Evolutionary conservation across 2,888 invertebrate genomes (phyloP), one percentile per base, ranked within the genome.

Genomic region (Augiades crinisus): DNA sequence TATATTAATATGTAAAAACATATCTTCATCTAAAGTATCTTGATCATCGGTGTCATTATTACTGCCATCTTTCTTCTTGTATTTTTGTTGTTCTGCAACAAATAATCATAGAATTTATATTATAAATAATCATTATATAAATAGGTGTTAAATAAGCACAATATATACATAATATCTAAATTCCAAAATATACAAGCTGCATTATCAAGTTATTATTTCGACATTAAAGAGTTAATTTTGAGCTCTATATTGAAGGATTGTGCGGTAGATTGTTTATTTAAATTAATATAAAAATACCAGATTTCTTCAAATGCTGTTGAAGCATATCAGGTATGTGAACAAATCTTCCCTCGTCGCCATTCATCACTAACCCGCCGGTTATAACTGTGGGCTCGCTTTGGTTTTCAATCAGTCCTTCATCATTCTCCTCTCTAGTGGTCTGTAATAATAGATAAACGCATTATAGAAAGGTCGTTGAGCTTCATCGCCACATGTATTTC

Each of bases 301-400:
- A 24, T 3, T 27, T 17, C 22, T 34, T 24, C 14, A 50, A 27
- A 36, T 21, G 17, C 14, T 43, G 64, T 21, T 70, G 68, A 5
- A 80, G 58, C 54, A 83, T 61, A 17, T 75, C 61, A 0, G 84
- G 81, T 31, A 74, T 44, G 45, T 78, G 70, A 6, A 69, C 56
- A 80, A 83, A 1, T 47, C 53, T 43, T 52, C 56, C n/a, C 40
- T 44, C 12, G 41, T 56, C 22, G 30, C 41, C 55, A 44, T 43
- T 31, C n/a, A 33, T 34, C 19, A 44, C 46, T 21, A 78, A 72
- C 10, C 63, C 65, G 0, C 84, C 84, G 0, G 80, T 75, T 10
- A 82, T 64, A 5, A 83, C 55, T 5, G 65, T 62, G 1, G 73
- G 66, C 10, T 60, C 57, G 27, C 60, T 62, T 46, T 69, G 68